Base-by-base conservation (phyloP, 92 coral and sea anemone species). In the Zoanthus gigantus region DNA sequence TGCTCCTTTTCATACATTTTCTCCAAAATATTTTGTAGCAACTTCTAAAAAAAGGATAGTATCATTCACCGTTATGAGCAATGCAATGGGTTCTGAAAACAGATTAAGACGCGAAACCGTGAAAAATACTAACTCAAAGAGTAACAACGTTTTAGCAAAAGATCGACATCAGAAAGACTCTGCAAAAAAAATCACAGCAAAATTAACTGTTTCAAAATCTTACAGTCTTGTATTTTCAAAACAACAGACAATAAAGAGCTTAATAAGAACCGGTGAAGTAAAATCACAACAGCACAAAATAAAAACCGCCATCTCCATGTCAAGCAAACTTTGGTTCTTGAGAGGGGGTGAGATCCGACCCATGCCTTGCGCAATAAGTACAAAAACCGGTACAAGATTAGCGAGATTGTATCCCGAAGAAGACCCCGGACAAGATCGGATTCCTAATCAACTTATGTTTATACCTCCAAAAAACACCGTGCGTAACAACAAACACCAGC, bases 381-480 rank as follows among this genome's bases (percentile, higher is more conserved):
- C 56, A 58, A 78, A 15, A 8, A 78, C 83, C 23, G 83, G 83
- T 8, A 47, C 17, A 34, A 53, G 83, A 29, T 54, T 78, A 30
- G 83, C 83, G 4, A 23, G 13, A 37, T 30, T 78, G 13, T 78
- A 78, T 58, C 83, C 83, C 16, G 83, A 78, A 56, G 83, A 78
- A 56, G 10, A 28, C 0, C 83, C 71, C 30, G 83, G 83, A 31
- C 83, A 78, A 5, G 83, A 78, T 58, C 83, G 83, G 1, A 78
- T 78, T 78, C 83, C 48, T 0, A 30, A 78, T 12, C 83, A 78
- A 69, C 83, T 78, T 6, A 78, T 78, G 83, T 78, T 54, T 7
- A 10, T 78, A 14, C 83, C 83, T 6, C 83, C 83, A 2, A 57
- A 11, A n/a, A 9, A 53, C 7, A 56, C 82, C 6, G 30, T 7